A percentile compares a stretch with the other conserved stretches of the same genome.
Conservation (phyloP, 2,888 invertebrate genomes). For the Eristalis tenax region DNA sequence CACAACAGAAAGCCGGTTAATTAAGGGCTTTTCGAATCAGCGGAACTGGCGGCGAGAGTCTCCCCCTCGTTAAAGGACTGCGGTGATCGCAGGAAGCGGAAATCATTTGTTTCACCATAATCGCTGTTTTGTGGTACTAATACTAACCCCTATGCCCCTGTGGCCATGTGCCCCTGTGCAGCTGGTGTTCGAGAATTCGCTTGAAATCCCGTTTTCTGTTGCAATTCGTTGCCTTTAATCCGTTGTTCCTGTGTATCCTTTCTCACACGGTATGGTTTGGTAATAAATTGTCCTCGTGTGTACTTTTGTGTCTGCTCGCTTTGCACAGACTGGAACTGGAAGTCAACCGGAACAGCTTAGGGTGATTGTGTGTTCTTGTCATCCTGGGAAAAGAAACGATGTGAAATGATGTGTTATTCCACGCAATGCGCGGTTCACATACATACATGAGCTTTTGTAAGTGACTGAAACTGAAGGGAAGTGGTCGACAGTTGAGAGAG, state of each 20-base stretch:
- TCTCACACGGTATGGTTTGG: constrained; percentile 21
- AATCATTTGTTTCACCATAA: constrained; percentile 64
- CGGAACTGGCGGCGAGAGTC: not conserved
- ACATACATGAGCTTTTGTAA: not conserved
- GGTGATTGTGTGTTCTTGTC: constrained; percentile 5
- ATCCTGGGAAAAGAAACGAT: constrained; percentile 57
- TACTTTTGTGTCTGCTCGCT: not conserved
- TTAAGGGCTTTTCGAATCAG: constrained; percentile 52
- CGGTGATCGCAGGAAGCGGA: constrained; percentile 65
- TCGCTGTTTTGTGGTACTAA: constrained; percentile 26
- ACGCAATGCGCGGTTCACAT: not conserved
- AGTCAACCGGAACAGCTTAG: constrained; percentile 59
- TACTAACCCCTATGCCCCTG: constrained; percentile 25
- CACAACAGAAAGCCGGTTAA: constrained; percentile 17
- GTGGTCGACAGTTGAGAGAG: not conserved
- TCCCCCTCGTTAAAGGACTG: constrained; percentile 27
- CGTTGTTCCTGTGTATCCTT: constrained; percentile 63
- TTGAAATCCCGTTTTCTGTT: constrained; percentile 53
- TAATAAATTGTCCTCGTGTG: not conserved
- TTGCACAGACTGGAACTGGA: constrained; percentile 42
- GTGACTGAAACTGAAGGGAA: not conserved
- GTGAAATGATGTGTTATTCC: not conserved
- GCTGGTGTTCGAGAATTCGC: constrained; percentile 23
- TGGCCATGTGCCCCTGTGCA: not conserved
- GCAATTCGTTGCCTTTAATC: constrained; percentile 27